phyloP scores from a whole-genome alignment of 1,140 invertebrate species.

The Cardiocondyla obscurior region DNA sequence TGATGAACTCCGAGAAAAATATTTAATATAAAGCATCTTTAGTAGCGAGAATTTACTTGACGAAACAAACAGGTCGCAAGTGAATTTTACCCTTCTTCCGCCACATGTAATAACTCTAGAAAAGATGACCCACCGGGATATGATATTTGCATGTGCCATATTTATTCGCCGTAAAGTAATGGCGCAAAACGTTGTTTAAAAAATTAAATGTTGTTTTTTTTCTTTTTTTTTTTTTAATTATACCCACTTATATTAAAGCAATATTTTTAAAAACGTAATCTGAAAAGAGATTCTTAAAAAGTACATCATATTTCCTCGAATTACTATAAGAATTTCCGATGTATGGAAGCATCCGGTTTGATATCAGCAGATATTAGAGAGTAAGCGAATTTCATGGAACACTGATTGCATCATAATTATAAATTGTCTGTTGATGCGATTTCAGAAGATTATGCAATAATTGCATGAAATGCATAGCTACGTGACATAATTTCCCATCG shows the following conservation, averaged over 20 bases:
- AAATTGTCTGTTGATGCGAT: not conserved
- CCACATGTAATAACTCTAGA: too few species aligned
- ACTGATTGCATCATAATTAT: not conserved
- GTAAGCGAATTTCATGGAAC: not conserved
- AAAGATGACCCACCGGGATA: too few species aligned
- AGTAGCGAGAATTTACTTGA: not conserved
- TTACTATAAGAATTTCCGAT: not conserved
- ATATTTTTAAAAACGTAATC: too few species aligned
- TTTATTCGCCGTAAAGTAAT: too few species aligned
- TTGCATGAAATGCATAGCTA: not conserved
- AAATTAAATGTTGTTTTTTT: too few species aligned
- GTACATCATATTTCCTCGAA: too few species aligned
- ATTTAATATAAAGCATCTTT: conserved; percentile 51
- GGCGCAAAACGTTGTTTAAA: too few species aligned
- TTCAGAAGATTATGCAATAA: not conserved
- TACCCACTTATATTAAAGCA: too few species aligned
- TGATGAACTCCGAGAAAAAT: conserved; percentile 34
- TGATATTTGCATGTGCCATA: too few species aligned
- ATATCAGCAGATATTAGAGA: not conserved
- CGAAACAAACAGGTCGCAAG: not conserved
- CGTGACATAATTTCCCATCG: not conserved
- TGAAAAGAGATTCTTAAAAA: too few species aligned
- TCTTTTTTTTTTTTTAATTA: too few species aligned
- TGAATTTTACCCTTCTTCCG: not conserved
- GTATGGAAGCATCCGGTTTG: not conserved